Evolutionary conservation across 2,113 vertebrate genomes (phyloP).

Genomic region (Alligator mississippiensis): DNA sequence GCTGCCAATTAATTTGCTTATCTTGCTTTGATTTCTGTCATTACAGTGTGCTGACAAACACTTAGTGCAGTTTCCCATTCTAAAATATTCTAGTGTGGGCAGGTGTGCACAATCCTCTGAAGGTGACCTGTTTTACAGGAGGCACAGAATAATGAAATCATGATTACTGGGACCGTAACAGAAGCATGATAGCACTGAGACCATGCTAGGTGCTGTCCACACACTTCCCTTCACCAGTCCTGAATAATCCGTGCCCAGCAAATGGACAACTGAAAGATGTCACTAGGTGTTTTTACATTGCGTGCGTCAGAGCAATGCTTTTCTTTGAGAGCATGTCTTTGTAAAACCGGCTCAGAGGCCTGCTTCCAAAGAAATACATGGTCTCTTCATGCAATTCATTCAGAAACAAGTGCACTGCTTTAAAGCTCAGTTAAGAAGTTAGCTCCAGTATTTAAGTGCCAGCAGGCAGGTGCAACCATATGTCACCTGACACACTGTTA

Average conservation of each 20-base stretch:
- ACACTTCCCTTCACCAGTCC: slow-evolving; percentile 40
- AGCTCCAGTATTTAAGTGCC: neutral
- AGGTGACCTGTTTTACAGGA: slow-evolving; percentile 44
- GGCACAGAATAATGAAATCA: slow-evolving; percentile 61
- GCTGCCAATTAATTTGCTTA: neutral
- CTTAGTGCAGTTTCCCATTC: slow-evolving; percentile 51
- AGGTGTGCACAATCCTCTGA: slow-evolving; percentile 46
- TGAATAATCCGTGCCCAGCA: slow-evolving; percentile 10
- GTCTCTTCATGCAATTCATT: neutral
- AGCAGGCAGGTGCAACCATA: neutral
- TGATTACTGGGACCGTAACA: slow-evolving; percentile 9
- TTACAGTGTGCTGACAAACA: slow-evolving; percentile 41
- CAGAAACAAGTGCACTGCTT: neutral
- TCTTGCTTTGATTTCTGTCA: slow-evolving; percentile 27
- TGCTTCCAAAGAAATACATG: neutral
- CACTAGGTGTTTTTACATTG: neutral
- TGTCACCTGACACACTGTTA: neutral
- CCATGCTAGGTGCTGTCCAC: slow-evolving; percentile 25
- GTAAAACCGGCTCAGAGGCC: neutral
- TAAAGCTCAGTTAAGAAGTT: neutral
- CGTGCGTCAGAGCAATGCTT: neutral
- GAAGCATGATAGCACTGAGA: slow-evolving; percentile 48
- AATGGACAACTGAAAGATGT: neutral
- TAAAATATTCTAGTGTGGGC: slow-evolving; percentile 7
- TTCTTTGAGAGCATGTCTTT: neutral